Base-by-base conservation (phyloP, 2,797 vertebrate species). In the Argya squamiceps region DNA sequence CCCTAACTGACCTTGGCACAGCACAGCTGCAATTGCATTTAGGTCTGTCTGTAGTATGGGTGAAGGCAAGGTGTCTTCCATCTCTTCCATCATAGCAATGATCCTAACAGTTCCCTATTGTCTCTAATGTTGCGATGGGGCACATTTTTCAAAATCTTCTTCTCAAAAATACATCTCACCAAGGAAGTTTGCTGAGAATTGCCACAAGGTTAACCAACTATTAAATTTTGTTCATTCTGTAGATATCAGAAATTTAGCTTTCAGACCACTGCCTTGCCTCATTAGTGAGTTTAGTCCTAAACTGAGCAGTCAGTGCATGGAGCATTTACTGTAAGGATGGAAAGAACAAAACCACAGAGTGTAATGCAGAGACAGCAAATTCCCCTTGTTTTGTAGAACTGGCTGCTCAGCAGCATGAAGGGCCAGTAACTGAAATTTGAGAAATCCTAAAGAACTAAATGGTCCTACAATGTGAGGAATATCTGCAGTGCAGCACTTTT, bases 311-410 rank as follows among this genome's bases (percentile, higher is more conserved):
- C 52, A 70, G 47, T 21, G 41, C 37, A 76, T 21, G 37, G 53
- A 77, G 12, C 52, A 34, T 60, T 85, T 81, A 56, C 64, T 63
- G 26, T 30, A 53, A 85, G 49, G 64, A 80, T 12, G 15, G 71
- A 70, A 80, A 70, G 89, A 84, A 86, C 30, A 55, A 81, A 86
- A 79, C 0, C 65, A 49, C 16, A 44, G n/a, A 58, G 44, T 9
- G 11, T 55, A 70, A 74, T 76, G 78, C 89, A 74, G 71, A 90
- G 79, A 52, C 60, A 96, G 88, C 75, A 88, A 85, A 80, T 83
- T 83, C 84, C 49, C 32, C 26, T 59, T 55, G 34, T 88, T 70
- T 92, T 21, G 6, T 60, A 76, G 22, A 74, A 41, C 49, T 88
- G 84, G 26, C 37, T 44, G 70, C 44, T 87, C 74, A 82, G 74